phyloP scores from a whole-genome alignment of 2,888 invertebrate genomes.

The Orchestes rusci region DNA sequence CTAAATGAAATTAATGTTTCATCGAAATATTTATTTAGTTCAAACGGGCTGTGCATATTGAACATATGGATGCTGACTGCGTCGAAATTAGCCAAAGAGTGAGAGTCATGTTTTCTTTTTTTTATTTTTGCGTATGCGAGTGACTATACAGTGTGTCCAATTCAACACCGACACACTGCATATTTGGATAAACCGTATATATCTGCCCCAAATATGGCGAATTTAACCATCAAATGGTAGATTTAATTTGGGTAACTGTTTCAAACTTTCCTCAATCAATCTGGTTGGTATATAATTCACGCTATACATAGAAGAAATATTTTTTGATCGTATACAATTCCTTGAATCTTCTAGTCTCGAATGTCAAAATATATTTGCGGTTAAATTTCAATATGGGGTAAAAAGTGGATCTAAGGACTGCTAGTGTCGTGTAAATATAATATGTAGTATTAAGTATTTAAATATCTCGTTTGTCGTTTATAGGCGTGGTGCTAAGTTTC shows the following conservation, averaged over 20 bases:
- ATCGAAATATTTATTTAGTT: slow-evolving; percentile 4
- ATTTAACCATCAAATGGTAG: too few relatives aligned
- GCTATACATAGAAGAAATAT: too few relatives aligned
- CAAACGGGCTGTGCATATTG: slow-evolving; percentile 18
- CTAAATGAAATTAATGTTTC: background rate
- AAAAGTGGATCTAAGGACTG: slow-evolving; percentile 39
- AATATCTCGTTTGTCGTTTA: slow-evolving; percentile 40
- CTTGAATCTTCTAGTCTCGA: too few relatives aligned
- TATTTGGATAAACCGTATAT: too few relatives aligned
- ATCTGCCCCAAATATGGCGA: too few relatives aligned
- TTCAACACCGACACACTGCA: too few relatives aligned
- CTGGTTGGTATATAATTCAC: too few relatives aligned
- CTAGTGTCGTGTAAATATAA: slow-evolving; percentile 38
- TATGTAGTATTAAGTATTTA: slow-evolving; percentile 39
- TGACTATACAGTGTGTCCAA: too few relatives aligned
- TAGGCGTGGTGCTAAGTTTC: slow-evolving; percentile 31
- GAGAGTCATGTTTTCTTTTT: slow-evolving; percentile 33
- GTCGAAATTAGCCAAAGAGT: slow-evolving; percentile 34
- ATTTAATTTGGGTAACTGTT: too few relatives aligned
- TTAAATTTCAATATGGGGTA: slow-evolving; percentile 17
- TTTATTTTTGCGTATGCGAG: slow-evolving; percentile 10
- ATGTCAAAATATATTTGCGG: too few relatives aligned
- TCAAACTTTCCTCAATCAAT: too few relatives aligned
- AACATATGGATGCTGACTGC: slow-evolving; percentile 35
- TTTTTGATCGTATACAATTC: too few relatives aligned